Evolutionary conservation across 2,113 vertebrate genomes (phyloP).

Genomic region (Cacatua alba): DNA sequence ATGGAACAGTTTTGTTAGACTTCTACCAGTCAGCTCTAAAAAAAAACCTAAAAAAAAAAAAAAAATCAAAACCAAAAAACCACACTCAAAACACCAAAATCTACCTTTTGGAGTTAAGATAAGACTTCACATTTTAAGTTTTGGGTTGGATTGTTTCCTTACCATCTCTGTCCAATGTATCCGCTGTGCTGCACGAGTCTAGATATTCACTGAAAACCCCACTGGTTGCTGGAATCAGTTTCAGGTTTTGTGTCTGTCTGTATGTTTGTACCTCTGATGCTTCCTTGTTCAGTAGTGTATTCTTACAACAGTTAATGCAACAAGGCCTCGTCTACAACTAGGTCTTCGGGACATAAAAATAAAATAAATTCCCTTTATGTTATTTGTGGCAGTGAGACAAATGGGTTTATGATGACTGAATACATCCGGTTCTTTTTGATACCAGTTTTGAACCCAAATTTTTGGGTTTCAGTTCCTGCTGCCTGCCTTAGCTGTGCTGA

Average conservation of each 20-base stretch:
- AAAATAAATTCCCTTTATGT: not conserved
- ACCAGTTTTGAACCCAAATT: fast-evolving
- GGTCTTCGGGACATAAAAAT: not conserved
- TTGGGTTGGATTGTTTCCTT: not conserved
- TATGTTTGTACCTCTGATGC: not conserved
- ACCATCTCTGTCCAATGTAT: not conserved
- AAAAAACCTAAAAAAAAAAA: not conserved
- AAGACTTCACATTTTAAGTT: not conserved
- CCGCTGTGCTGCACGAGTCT: not conserved
- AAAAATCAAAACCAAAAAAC: fast-evolving
- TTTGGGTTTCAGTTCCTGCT: not conserved
- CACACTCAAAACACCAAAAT: not conserved
- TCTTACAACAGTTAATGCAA: not conserved
- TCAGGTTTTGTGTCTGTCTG: not conserved
- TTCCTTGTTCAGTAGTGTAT: not conserved
- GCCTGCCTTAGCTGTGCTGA: not conserved
- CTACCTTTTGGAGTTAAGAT: not conserved
- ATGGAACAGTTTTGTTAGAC: not conserved
- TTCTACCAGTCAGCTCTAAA: not conserved
- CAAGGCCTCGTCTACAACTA: not conserved
- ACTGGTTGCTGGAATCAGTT: not conserved
- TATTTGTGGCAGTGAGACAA: not conserved
- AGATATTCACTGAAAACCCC: not conserved
- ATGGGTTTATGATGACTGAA: not conserved
- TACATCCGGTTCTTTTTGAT: not conserved